Percentiles rank a stretch among this genome's conserved stretches.
Evolutionary conservation across 2,113 vertebrate genomes (phyloP).

Genomic region (Scomber japonicus): DNA sequence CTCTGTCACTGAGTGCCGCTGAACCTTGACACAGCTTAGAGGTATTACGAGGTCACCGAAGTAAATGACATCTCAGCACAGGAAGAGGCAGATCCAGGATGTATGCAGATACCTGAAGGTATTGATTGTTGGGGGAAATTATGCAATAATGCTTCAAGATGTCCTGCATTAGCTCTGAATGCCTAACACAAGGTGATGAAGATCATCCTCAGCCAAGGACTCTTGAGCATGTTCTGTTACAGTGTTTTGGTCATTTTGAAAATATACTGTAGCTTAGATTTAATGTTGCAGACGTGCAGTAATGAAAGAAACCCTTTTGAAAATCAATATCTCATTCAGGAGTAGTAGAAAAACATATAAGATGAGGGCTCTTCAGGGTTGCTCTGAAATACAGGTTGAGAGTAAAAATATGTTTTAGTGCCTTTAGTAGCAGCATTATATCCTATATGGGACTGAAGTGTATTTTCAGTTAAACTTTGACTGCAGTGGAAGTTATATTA

Average conservation of each 20-base stretch:
- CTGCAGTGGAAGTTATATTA: conserved; percentile 61
- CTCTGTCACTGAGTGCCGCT: conserved; percentile 75
- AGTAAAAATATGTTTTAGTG: conserved; percentile 33
- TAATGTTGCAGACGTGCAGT: conserved; percentile 34
- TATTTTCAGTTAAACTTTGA: conserved; percentile 59
- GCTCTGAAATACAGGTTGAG: neutral
- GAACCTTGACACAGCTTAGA: conserved; percentile 80
- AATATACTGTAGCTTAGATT: conserved; percentile 34
- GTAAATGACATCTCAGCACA: conserved; percentile 61
- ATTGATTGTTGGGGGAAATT: conserved; percentile 32
- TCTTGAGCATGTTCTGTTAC: conserved; percentile 36
- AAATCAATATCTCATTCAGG: conserved; percentile 72
- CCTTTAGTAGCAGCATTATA: conserved; percentile 21
- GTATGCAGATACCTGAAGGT: conserved; percentile 42
- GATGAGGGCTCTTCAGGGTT: conserved; percentile 35
- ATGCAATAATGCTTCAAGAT: conserved; percentile 34
- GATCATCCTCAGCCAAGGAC: conserved; percentile 7
- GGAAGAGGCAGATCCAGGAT: conserved; percentile 17
- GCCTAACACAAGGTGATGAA: neutral
- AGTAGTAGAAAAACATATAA: conserved; percentile 48
- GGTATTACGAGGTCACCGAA: conserved; percentile 76
- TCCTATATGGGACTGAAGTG: conserved; percentile 9
- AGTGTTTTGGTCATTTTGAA: conserved; percentile 37
- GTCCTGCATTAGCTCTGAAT: neutral
- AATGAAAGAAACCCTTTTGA: conserved; percentile 48